Conservation (phyloP, 2,888 invertebrate species). For the Germaria angustata region DNA sequence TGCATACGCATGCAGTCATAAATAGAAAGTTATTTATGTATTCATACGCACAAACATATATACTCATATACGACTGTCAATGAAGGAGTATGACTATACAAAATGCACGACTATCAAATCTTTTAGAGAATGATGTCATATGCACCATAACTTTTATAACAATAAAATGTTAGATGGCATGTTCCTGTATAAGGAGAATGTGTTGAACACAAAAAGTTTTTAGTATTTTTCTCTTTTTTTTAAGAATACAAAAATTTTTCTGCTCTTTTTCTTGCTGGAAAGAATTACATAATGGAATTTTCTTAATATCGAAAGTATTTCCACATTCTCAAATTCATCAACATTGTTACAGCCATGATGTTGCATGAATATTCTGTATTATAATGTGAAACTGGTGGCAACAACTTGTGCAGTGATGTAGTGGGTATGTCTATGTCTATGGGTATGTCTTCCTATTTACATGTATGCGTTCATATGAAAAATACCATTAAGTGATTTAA, state of each 20-base stretch:
- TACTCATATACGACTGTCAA: not conserved
- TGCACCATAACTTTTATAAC: conserved; percentile 57
- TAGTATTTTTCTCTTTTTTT: not conserved
- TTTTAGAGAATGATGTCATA: conserved; percentile 55
- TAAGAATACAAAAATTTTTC: conserved; percentile 41
- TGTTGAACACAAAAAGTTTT: conserved; percentile 28
- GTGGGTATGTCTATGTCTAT: not conserved
- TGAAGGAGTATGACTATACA: not conserved
- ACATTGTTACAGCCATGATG: conserved; percentile 11
- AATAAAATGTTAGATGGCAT: conserved; percentile 35
- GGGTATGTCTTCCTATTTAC: not conserved
- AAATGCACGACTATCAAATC: conserved; percentile 39
- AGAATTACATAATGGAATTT: conserved; percentile 60
- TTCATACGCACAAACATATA: not conserved
- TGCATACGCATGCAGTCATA: not conserved
- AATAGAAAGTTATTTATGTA: conserved; percentile 29
- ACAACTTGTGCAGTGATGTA: not conserved
- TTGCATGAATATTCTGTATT: conserved; percentile 46
- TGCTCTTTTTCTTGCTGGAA: conserved; percentile 28
- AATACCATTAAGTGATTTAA: conserved; percentile 27
- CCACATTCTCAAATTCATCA: conserved; percentile 42
- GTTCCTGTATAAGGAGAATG: not conserved
- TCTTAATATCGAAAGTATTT: conserved; percentile 61
- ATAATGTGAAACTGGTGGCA: not conserved
- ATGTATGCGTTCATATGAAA: conserved; percentile 15